Conservation (phyloP, 2,797 vertebrate genomes). For the Salmo trutta region DNA sequence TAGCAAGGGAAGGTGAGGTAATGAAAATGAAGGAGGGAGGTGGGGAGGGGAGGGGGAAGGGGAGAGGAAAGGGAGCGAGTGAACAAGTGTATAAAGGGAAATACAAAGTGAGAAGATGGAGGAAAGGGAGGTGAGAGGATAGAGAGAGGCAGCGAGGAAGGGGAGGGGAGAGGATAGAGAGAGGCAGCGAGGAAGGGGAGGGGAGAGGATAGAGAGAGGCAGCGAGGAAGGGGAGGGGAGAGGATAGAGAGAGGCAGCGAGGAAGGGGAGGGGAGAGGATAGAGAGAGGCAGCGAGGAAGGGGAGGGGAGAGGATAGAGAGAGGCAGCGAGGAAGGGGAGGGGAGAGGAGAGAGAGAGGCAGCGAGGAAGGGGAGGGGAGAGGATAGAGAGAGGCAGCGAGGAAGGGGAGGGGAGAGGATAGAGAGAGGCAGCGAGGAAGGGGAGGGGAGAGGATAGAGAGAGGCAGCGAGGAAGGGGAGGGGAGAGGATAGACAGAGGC, state of each 20-base stretch:
- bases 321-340: too few relatives aligned
- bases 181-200: conserved; percentile 23
- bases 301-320: background rate
- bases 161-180: conserved; percentile 10
- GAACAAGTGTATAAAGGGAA: background rate
- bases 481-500: conserved; percentile 5
- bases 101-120: background rate
- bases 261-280: background rate
- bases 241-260: too few relatives aligned
- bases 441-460: background rate
- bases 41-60: background rate
- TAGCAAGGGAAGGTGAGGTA: background rate
- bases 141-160: conserved; percentile 29
- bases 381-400: too few relatives aligned
- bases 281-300: conserved; percentile 29
- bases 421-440: conserved; percentile 29
- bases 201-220: conserved; percentile 5
- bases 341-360: conserved; percentile 5
- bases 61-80: background rate
- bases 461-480: too few relatives aligned
- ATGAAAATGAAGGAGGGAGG: background rate
- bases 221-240: conserved; percentile 25
- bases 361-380: conserved; percentile 25
- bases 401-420: background rate
- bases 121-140: background rate